Base-by-base conservation (phyloP, 2,888 invertebrate species). In the Cecidostiba fungosa region DNA sequence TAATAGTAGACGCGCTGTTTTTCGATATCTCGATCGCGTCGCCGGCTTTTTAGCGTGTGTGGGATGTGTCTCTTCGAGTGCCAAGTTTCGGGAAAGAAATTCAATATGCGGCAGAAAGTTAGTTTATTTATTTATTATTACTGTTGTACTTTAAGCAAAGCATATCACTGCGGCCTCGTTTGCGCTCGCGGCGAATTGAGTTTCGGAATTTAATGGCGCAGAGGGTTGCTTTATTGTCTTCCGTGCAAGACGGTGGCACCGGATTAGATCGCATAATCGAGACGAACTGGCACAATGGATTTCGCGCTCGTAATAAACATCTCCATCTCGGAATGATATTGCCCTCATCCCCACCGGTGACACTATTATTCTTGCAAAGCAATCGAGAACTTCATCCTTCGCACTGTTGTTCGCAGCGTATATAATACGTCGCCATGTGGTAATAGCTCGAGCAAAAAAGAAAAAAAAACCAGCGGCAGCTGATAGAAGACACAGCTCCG, bases 401-500 rank as follows among this genome's bases (percentile, higher is more conserved):
- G 43, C 43, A 6, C 39, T 39, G 39, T 8, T 39, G 39, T 39
- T 39, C 39, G 39, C 39, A 8, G 8, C 10, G 43, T 10, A 10
- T 43, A 43, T 6, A 39, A 6, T 8, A 10, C 39, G 36, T 6
- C 36, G 36, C 36, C 6, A 47, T 16, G 50, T 10, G 5, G 23
- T 62, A 62, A 62, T 62, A 23, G 26, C 26, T 14, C n/a, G n/a
- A 54, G 43, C 23, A 62, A 77, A 26, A 77, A 77, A 66, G 54
- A 62, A 77, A 26, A 77, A 77, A 66, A 69, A 80, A 23, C 74
- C 39, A 69, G 29, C 80, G 32, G 26, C 10, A 47, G 32, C 3
- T 2, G 84, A 69, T 74, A 79, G 32, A 47, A 69, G 85, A 76
- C 66, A 54, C 66, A 66, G 43, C 43, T 10, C 66, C 32, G 26